Conservation (phyloP, 1,140 invertebrate genomes). For the Bathynomus jamesi region DNA sequence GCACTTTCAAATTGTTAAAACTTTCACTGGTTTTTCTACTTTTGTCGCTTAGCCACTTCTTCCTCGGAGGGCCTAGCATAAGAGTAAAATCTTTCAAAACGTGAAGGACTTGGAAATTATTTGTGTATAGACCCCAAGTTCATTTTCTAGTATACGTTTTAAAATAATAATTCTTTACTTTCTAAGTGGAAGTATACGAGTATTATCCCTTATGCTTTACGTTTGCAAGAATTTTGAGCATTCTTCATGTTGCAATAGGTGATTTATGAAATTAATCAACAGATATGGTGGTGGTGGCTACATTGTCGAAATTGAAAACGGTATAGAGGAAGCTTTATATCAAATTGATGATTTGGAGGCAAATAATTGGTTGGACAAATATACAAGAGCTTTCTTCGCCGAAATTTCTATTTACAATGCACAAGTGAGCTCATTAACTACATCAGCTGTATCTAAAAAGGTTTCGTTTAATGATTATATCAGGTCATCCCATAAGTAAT, state of each 20-base stretch:
- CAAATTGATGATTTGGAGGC: slow-evolving; percentile 43
- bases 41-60: no score
- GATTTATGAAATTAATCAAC: no score
- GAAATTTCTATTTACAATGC: slow-evolving; percentile 55
- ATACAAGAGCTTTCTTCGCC: slow-evolving; percentile 51
- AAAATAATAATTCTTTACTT: background rate
- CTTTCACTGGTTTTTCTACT: no score
- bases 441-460: no score
- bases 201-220: background rate
- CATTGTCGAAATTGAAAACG: slow-evolving; percentile 46
- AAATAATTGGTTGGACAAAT: slow-evolving; percentile 50
- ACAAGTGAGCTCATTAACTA: no score
- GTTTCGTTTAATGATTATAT: slow-evolving; percentile 4
- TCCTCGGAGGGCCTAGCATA: no score
- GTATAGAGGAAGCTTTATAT: slow-evolving; percentile 39
- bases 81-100: no score
- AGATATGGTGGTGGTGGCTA: slow-evolving; percentile 53
- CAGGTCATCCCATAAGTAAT: background rate
- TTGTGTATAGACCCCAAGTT: background rate
- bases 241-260: no score
- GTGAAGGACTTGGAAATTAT: background rate
- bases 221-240: no score
- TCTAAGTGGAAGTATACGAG: background rate
- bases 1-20: no score
- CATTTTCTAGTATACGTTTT: background rate